Evolutionary conservation across 2,888 invertebrate species (phyloP).

Genomic region (Calameuta filiformis): DNA sequence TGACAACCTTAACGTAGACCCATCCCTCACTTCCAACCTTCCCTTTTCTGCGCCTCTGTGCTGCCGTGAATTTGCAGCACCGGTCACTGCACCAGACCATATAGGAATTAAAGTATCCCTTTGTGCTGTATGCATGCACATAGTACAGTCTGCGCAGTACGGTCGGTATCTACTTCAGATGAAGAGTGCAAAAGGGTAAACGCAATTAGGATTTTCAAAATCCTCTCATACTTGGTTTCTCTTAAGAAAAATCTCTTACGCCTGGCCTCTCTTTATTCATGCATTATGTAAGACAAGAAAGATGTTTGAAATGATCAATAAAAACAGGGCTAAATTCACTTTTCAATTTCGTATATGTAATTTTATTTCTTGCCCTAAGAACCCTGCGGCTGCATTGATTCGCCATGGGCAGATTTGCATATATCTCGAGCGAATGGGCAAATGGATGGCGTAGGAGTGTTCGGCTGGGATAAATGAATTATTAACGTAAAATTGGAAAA

Average conservation of each 20-base stretch:
- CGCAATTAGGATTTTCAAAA: not conserved
- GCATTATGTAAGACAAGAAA: not conserved
- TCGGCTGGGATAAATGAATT: not conserved
- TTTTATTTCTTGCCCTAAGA: not conserved
- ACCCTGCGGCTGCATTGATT: not conserved
- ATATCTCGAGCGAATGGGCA: not conserved
- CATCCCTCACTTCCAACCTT: too few relatives aligned
- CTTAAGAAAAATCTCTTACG: not conserved
- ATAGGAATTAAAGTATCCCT: too few relatives aligned
- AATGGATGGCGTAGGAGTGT: not conserved
- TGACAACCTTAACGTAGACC: too few relatives aligned
- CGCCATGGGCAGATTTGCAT: not conserved
- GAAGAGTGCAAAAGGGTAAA: too few relatives aligned
- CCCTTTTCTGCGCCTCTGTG: too few relatives aligned
- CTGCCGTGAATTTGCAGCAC: too few relatives aligned
- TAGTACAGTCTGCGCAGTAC: too few relatives aligned
- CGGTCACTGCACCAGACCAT: too few relatives aligned
- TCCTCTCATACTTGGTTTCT: not conserved
- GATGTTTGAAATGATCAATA: not conserved
- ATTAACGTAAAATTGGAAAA: not conserved
- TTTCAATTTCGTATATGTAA: not conserved
- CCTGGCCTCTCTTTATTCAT: not conserved
- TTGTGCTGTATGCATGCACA: too few relatives aligned
- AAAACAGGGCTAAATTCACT: not conserved
- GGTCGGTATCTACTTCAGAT: too few relatives aligned